A percentile compares a stretch with the other conserved stretches of the same genome.
Conservation (phyloP, 2,888 invertebrate species). For the Ophraella communa region DNA sequence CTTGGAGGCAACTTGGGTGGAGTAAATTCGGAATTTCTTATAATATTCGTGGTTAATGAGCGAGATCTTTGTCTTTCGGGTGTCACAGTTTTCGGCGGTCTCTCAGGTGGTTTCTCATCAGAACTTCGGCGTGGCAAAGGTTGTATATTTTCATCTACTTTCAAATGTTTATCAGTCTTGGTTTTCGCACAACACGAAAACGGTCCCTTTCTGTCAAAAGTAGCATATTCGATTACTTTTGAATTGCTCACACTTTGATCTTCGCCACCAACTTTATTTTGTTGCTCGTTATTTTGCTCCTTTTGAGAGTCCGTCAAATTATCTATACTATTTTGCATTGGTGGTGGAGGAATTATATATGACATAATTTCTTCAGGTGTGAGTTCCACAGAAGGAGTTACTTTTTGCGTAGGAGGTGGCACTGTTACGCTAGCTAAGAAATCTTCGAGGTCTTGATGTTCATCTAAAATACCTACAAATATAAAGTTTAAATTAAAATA, state of each 20-base stretch:
- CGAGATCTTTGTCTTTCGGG: constrained; percentile 66
- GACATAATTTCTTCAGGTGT: constrained; percentile 86
- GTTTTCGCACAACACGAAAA: constrained; percentile 75
- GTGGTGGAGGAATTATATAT: constrained; percentile 83
- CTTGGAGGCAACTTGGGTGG: constrained; percentile 65
- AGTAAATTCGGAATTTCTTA: constrained; percentile 1
- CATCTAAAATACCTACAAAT: constrained; percentile 50
- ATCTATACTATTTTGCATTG: constrained; percentile 52
- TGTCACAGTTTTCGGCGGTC: constrained; percentile 69
- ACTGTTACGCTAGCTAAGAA: constrained; percentile 84
- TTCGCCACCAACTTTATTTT: constrained; percentile 52
- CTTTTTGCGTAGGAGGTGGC: constrained; percentile 78
- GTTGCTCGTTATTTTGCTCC: constrained; percentile 23
- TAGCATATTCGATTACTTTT: constrained; percentile 74
- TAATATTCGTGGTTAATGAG: constrained; percentile 57
- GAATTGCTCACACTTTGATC: constrained; percentile 59
- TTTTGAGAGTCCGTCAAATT: constrained; percentile 32
- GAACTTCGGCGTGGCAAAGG: constrained; percentile 69
- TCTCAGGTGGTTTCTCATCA: constrained; percentile 69
- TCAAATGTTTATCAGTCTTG: constrained; percentile 61
- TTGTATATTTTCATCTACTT: constrained; percentile 61
- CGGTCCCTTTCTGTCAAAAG: constrained; percentile 73
- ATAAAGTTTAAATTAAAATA: neutral
- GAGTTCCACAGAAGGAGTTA: constrained; percentile 77
- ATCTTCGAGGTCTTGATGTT: constrained; percentile 74